Conservation (phyloP, 30 jellyfish, hydroid and myxozoan genomes). For the Nemopilema nomurai region DNA sequence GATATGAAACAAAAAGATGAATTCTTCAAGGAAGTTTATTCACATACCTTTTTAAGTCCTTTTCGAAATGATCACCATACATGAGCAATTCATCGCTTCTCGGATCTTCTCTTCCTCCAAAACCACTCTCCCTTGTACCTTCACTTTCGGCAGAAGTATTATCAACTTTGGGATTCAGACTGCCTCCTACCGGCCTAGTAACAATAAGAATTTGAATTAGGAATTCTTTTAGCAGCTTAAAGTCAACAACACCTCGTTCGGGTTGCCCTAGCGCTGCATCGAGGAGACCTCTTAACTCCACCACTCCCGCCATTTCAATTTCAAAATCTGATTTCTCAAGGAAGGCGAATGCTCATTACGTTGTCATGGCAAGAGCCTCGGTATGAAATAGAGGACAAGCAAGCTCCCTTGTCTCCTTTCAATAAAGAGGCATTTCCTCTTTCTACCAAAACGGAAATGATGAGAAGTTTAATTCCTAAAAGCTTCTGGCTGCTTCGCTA, state of each 20-base stretch:
- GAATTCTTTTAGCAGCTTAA: slow-evolving; percentile 58
- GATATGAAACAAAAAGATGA: not conserved
- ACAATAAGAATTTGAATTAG: slow-evolving; percentile 49
- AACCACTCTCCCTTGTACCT: not conserved
- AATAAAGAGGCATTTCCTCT: too few species aligned
- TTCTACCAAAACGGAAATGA: slow-evolving; percentile 1
- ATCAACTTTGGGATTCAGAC: not conserved
- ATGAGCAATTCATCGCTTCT: not conserved
- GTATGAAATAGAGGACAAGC: not conserved
- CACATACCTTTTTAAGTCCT: not conserved
- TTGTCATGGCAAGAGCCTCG: slow-evolving; percentile 27
- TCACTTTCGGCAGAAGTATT: not conserved
- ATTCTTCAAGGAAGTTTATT: too few species aligned
- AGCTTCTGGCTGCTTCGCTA: too few species aligned
- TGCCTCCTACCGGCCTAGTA: slow-evolving; percentile 12
- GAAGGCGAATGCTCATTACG: slow-evolving; percentile 21
- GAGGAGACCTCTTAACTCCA: not conserved
- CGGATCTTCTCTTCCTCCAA: not conserved
- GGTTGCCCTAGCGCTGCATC: slow-evolving; percentile 31
- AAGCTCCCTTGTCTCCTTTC: too few species aligned
- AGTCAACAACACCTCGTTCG: slow-evolving; percentile 62
- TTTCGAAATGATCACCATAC: not conserved
- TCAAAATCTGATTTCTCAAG: not conserved
- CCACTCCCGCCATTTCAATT: not conserved
- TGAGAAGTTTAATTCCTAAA: too few species aligned